Percentiles rank a stretch among this genome's conserved stretches.
Evolutionary conservation across 2,888 invertebrate species (phyloP).

Genomic region (Pseudococcus longispinus): DNA sequence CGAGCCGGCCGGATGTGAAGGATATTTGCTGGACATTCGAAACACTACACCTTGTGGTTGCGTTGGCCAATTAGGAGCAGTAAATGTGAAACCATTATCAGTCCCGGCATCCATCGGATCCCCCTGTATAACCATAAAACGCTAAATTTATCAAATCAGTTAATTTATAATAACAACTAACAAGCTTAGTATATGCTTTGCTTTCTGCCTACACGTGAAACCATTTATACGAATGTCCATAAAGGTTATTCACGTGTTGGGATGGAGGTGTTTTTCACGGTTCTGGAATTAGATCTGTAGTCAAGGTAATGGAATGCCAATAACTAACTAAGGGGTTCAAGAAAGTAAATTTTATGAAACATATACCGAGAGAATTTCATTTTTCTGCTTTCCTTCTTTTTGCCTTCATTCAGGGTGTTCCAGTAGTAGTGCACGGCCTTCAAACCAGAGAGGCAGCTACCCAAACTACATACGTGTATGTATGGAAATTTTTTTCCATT

Average conservation of each 20-base stretch:
- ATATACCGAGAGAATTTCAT: too few species aligned
- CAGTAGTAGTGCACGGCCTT: too few species aligned
- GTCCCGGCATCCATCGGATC: constrained; percentile 93
- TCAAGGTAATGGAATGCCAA: too few species aligned
- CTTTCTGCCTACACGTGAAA: background rate
- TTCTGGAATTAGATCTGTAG: background rate
- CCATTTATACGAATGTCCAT: background rate
- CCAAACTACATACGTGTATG: too few species aligned
- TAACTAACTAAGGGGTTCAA: too few species aligned
- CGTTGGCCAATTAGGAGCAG: constrained; percentile 95
- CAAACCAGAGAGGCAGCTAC: too few species aligned
- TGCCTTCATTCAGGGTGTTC: too few species aligned
- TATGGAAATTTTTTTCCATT: too few species aligned
- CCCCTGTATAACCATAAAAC: constrained; percentile 68
- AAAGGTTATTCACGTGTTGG: background rate
- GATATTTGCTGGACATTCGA: constrained; percentile 86
- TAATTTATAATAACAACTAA: background rate
- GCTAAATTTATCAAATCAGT: background rate
- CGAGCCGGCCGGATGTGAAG: constrained; percentile 90
- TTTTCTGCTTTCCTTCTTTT: too few species aligned
- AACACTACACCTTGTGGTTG: constrained; percentile 87
- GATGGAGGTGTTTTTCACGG: background rate
- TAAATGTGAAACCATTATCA: constrained; percentile 94
- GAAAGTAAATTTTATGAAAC: too few species aligned
- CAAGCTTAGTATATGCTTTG: background rate